Base-by-base conservation (phyloP, 2,888 invertebrate genomes). In the Spodoptera picta region DNA sequence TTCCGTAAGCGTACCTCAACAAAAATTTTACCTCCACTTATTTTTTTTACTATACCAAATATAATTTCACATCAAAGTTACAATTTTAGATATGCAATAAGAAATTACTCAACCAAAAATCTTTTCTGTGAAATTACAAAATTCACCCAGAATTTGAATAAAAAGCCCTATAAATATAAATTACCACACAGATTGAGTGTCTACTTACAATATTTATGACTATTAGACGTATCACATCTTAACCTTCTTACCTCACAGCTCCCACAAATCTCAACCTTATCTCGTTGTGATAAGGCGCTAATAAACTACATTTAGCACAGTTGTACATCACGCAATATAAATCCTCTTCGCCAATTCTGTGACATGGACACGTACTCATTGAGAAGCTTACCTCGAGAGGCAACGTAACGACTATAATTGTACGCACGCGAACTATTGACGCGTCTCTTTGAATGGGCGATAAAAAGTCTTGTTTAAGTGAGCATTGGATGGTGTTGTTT, bases 251-350 rank as follows among this genome's bases (percentile, higher is more conserved):
- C 11, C 12, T 7, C 49, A 52, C 45, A 12, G 48, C 50, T 62
- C 24, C 23, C 44, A 44, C 27, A 23, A 75, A 24, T 62, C 6
- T 66, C 24, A 64, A 67, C 73, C 63, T 64, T 79, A 75, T 56
- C 47, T 49, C 60, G 47, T 52, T 65, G 51, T 14, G 36, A 73
- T 70, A 79, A 69, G 69, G 65, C 31, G 36, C 36, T 31, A 45
- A 53, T 65, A 60, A 55, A 53, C 48, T 49, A 52, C 50, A 59
- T 60, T 69, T 65, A 65, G 52, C 63, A 65, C 70, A 68, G 69
- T 69, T 69, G 77, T 71, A 73, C 62, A 69, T 79, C 75, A 75
- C 77, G 72, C 75, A 72, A 79, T 65, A 77, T 71, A 77, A 79
- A 75, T 79, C 75, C 73, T 77, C 80, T 71, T 75, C 63, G 60